phyloP scores from a whole-genome alignment of 2,888 invertebrate species.

The Prosopocoilus inquinatus region DNA sequence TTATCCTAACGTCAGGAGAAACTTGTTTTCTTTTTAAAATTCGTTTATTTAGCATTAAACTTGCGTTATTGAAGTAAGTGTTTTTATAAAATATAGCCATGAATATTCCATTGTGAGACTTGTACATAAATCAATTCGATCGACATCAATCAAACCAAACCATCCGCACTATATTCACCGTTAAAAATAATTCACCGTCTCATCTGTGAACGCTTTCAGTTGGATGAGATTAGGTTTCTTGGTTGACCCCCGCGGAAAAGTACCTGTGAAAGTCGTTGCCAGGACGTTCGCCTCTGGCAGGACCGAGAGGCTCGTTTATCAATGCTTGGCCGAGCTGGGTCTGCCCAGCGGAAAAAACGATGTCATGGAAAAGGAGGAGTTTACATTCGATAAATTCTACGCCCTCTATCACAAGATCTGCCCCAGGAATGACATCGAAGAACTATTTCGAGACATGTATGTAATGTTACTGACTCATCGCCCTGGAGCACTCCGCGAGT shows the following conservation, averaged over 20 bases:
- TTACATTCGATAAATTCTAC: constrained; percentile 99
- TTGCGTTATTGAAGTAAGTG: no score
- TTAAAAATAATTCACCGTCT: not conserved
- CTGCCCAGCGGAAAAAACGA: constrained; percentile 95
- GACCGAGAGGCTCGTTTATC: constrained; percentile 97
- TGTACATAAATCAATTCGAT: not conserved
- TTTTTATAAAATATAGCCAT: not conserved
- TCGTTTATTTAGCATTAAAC: no score
- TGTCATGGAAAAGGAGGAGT: constrained; percentile 89
- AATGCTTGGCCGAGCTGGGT: constrained; percentile 89
- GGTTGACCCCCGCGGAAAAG: constrained; percentile 91
- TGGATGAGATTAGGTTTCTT: constrained; percentile 97
- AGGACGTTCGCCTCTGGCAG: constrained; percentile 99
- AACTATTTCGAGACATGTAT: constrained; percentile 93
- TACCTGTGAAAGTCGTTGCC: constrained; percentile 94
- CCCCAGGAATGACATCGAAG: constrained; percentile 97
- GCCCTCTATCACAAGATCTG: constrained; percentile 98
- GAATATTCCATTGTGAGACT: not conserved
- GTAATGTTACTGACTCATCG: no score
- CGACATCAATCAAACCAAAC: not conserved
- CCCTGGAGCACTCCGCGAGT: no score
- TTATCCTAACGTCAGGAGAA: no score
- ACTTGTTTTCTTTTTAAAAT: no score
- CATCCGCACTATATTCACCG: not conserved
- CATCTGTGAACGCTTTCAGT: constrained; percentile 60